Conservation (phyloP, 1,140 invertebrate genomes). For the Contarinia nasturtii region DNA sequence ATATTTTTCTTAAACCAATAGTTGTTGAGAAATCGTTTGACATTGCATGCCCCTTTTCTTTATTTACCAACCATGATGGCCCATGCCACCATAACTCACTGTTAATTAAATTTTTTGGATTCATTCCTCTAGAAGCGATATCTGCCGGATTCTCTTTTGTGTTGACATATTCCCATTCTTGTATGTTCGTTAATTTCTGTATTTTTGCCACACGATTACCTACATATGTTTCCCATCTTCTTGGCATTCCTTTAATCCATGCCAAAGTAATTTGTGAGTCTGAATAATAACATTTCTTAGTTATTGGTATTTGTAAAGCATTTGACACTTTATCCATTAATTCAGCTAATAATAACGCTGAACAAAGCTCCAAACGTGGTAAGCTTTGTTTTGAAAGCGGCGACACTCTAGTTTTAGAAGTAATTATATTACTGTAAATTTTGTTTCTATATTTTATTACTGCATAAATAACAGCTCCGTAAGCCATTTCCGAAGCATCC, state of each 20-base stretch:
- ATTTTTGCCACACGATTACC: conserved; percentile 17
- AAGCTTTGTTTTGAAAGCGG: conserved; percentile 13
- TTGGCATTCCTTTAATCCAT: conserved; percentile 13
- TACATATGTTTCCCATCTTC: conserved; percentile 16
- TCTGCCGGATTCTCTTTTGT: conserved; percentile 5
- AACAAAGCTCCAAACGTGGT: conserved; percentile 13
- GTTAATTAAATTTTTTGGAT: conserved; percentile 4
- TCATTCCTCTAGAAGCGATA: conserved; percentile 3
- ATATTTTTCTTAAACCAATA: not conserved
- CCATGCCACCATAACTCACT: conserved; percentile 3
- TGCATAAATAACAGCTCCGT: conserved; percentile 18
- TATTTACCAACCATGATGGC: not conserved
- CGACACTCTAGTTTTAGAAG: conserved; percentile 13
- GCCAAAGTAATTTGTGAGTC: conserved; percentile 15
- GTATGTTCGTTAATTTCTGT: conserved; percentile 5
- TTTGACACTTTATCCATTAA: conserved; percentile 2
- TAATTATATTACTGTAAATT: conserved; percentile 7
- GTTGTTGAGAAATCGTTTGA: not conserved
- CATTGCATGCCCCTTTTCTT: not conserved
- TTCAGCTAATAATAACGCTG: conserved; percentile 8
- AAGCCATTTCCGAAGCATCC: conserved; percentile 19
- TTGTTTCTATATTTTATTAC: not conserved
- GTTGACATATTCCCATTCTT: conserved; percentile 7
- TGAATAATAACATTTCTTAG: conserved; percentile 8
- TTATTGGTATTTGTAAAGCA: not conserved